A percentile compares a stretch with the other conserved stretches of the same genome.
Evolutionary conservation across 2,113 vertebrate genomes (phyloP).

Genomic region (Falco punctatus): DNA sequence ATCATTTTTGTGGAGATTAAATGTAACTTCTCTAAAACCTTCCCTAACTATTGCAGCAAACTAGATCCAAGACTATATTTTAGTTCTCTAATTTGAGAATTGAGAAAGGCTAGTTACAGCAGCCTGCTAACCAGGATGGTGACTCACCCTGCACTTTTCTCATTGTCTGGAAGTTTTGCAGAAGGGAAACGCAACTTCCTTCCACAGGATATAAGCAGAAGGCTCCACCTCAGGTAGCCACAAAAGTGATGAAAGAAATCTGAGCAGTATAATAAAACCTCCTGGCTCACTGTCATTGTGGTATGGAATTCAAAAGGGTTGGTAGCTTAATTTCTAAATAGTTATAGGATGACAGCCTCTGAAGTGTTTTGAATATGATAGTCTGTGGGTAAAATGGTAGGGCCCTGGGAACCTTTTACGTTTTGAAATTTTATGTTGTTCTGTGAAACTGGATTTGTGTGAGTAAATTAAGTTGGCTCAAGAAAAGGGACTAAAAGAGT

Average conservation of each 20-base stretch:
- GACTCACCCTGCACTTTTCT: not conserved
- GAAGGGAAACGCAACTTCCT: not conserved
- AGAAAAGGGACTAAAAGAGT: not conserved
- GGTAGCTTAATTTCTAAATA: not conserved
- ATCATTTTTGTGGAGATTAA: not conserved
- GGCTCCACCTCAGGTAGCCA: not conserved
- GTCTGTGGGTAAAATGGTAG: not conserved
- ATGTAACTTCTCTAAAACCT: not conserved
- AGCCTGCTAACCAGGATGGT: too few relatives aligned
- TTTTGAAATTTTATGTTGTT: not conserved
- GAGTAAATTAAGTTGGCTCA: not conserved
- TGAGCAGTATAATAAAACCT: not conserved
- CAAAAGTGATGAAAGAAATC: not conserved
- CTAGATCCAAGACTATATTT: not conserved
- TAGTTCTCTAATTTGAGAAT: not conserved
- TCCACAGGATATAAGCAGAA: not conserved
- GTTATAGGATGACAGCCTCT: not conserved
- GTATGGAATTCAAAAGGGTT: not conserved
- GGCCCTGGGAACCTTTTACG: not conserved
- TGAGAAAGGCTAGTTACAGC: not conserved
- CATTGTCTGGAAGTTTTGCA: not conserved
- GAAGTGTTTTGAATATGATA: not conserved
- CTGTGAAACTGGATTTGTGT: not conserved
- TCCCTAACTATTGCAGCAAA: not conserved
- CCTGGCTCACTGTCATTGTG: too few relatives aligned